Evolutionary conservation across 2,797 vertebrate genomes (phyloP).

Genomic region (Sphenodon punctatus): DNA sequence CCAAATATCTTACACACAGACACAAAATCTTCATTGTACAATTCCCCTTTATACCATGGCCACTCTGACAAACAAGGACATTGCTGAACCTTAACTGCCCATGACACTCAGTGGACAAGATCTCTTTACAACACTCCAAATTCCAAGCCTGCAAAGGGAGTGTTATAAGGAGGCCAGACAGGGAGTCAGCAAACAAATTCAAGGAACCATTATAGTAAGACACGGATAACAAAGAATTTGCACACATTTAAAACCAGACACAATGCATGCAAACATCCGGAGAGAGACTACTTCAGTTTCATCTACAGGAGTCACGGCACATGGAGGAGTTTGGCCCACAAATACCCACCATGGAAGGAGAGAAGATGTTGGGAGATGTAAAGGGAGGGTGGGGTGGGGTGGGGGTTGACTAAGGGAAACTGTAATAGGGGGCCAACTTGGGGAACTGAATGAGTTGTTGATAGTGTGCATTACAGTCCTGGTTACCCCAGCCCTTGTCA

Average conservation of each 20-base stretch:
- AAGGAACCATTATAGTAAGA: not conserved
- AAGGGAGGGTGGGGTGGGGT: not conserved
- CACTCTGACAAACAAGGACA: not conserved
- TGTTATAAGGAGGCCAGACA: not conserved
- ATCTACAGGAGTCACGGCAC: not conserved
- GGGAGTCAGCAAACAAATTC: not conserved
- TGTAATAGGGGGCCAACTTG: not conserved
- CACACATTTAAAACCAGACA: slow-evolving; percentile 4
- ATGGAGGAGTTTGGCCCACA: not conserved
- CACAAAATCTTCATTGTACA: not conserved
- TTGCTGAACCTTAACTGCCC: not conserved
- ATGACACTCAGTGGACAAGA: not conserved
- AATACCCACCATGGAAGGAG: not conserved
- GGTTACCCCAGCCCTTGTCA: not conserved
- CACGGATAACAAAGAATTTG: not conserved
- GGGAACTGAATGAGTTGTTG: not conserved
- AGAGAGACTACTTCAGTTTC: not conserved
- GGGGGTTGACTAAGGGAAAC: not conserved
- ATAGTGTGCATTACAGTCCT: not conserved
- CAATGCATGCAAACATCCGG: slow-evolving; percentile 13
- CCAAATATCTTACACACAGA: not conserved
- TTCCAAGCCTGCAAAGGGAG: not conserved
- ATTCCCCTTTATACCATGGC: not conserved
- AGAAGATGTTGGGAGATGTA: not conserved
- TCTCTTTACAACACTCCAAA: not conserved